Conservation (phyloP, 2,888 invertebrate species). For the Microdon myrmicae region DNA sequence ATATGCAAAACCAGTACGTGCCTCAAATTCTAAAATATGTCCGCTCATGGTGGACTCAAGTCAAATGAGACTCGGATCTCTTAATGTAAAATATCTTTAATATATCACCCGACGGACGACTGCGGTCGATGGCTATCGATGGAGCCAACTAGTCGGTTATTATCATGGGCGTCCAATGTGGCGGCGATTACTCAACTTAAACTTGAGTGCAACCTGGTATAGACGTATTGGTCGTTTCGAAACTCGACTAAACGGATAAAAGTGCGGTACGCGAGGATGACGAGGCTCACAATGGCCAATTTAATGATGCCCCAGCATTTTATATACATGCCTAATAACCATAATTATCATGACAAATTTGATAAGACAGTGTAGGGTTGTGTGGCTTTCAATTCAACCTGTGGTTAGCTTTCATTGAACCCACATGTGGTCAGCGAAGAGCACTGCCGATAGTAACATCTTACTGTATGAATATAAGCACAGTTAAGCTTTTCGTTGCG, state of each 20-base stretch:
- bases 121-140: constrained; percentile 16
- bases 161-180: constrained; percentile 49
- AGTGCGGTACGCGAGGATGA: too few species aligned
- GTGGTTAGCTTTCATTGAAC: too few species aligned
- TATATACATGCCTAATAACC: constrained; percentile 40
- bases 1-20: constrained; percentile 51
- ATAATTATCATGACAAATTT: constrained; percentile 51
- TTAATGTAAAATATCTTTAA: constrained; percentile 52
- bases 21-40: constrained; percentile 46
- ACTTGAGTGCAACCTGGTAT: constrained; percentile 34
- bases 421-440: constrained; percentile 1
- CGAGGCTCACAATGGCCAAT: constrained; percentile 11
- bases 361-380: too few species aligned
- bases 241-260: too few species aligned
- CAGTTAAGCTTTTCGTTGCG: constrained; percentile 10
- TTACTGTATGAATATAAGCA: too few species aligned
- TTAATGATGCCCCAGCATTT: constrained; percentile 21
- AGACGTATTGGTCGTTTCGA: too few species aligned
- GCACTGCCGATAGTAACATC: too few species aligned
- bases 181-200: constrained; percentile 47
- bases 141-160: constrained; percentile 36
- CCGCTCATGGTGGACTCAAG: constrained; percentile 20
- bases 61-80: constrained; percentile 48
- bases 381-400: too few species aligned
- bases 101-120: constrained; percentile 45